phyloP scores from a whole-genome alignment of 92 coral and sea anemone species.

The Desmophyllum pertusum region DNA sequence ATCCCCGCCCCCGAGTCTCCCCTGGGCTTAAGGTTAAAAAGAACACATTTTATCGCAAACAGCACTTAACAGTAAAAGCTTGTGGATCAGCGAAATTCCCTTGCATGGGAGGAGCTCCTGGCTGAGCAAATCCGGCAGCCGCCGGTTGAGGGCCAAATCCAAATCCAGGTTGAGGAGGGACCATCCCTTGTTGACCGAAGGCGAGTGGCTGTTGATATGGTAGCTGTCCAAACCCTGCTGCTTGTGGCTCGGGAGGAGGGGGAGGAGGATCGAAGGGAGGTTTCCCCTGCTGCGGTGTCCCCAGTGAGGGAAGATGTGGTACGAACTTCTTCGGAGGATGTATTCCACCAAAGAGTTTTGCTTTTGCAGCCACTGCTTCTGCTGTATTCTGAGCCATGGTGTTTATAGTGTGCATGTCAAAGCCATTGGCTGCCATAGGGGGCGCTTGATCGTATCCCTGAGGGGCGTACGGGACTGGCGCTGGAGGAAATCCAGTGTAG shows the following conservation, averaged over 20 bases:
- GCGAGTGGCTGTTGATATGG: constrained; percentile 37
- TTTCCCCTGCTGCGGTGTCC: constrained; percentile 32
- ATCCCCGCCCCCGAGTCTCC: too few species aligned
- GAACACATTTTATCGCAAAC: background rate
- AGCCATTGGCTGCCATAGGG: background rate
- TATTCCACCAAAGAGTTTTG: constrained; percentile 23
- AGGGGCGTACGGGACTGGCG: constrained; percentile 10
- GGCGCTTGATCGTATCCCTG: constrained; percentile 15
- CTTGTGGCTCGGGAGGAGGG: constrained; percentile 13
- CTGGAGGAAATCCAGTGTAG: constrained; percentile 31
- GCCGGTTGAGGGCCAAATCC: background rate
- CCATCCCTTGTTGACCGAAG: constrained; percentile 35
- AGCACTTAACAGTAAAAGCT: constrained; percentile 14
- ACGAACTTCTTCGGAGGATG: constrained; percentile 29
- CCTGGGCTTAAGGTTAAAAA: background rate
- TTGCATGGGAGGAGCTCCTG: constrained; percentile 4
- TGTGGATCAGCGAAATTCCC: constrained; percentile 1
- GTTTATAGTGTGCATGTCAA: background rate
- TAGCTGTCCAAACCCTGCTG: constrained; percentile 22
- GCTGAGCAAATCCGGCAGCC: constrained; percentile 26
- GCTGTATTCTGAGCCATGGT: constrained; percentile 13
- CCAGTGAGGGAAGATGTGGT: constrained; percentile 44
- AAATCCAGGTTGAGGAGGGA: constrained; percentile 22
- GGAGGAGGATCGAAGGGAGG: constrained; percentile 35
- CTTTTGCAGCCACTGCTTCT: constrained; percentile 21